phyloP scores from a whole-genome alignment of 2,113 vertebrate genomes.

The Oncorhynchus nerka region DNA sequence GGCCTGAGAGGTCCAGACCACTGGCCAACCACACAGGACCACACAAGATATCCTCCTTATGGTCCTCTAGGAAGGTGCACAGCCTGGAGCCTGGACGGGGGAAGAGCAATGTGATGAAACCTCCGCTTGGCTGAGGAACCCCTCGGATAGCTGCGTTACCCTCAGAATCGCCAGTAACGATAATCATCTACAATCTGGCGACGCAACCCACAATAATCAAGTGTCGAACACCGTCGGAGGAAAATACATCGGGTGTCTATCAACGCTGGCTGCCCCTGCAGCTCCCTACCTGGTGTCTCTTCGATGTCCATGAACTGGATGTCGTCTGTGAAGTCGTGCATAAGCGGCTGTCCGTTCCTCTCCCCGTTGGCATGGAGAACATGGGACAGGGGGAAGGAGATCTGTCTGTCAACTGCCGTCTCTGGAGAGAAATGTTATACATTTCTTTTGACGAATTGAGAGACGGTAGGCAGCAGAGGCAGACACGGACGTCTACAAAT shows the following conservation, averaged over 20 bases:
- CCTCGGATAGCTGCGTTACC: not conserved
- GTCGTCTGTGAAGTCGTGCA: slow-evolving; percentile 89
- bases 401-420: slow-evolving; percentile 93
- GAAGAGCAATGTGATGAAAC: not conserved
- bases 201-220: not conserved
- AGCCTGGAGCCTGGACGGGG: slow-evolving; percentile 82
- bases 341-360: slow-evolving; percentile 85
- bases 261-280: not conserved
- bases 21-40: slow-evolving; percentile 97
- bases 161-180: not conserved
- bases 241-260: not conserved
- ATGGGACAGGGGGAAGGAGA: slow-evolving; percentile 91
- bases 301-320: slow-evolving; percentile 98
- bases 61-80: slow-evolving; percentile 94
- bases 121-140: not conserved
- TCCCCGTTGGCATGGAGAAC: slow-evolving; percentile 86
- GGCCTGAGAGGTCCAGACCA: slow-evolving; percentile 95
- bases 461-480: not conserved
- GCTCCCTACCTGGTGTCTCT: slow-evolving; percentile 81
- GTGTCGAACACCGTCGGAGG: not conserved
- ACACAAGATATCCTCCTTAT: slow-evolving; percentile 97
- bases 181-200: not conserved
- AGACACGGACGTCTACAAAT: not conserved
- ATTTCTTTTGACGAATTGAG: too few relatives aligned
- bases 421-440: slow-evolving; percentile 68